phyloP scores from a whole-genome alignment of 2,113 vertebrate species.

The Limanda limanda region DNA sequence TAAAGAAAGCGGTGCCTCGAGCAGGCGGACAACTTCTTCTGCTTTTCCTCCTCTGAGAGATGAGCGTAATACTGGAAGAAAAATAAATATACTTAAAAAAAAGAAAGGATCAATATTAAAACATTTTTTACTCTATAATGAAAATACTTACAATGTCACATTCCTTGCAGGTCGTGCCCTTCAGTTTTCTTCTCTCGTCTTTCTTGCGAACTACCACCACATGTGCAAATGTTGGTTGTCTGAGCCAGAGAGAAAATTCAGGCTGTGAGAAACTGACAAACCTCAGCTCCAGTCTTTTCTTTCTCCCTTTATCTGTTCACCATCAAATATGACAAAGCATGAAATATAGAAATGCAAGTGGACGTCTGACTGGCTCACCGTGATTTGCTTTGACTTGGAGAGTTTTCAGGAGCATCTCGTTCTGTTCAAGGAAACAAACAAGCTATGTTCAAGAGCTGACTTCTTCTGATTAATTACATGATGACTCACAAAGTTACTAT shows the following conservation, averaged over 20 bases:
- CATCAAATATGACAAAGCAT: background rate
- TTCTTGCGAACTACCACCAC: constrained; percentile 95
- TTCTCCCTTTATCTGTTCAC: background rate
- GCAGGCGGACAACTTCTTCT: constrained; percentile 90
- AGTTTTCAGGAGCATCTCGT: constrained; percentile 23
- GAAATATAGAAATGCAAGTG: background rate
- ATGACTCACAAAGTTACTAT: background rate
- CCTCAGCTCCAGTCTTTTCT: background rate
- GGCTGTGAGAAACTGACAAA: background rate
- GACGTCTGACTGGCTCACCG: constrained; percentile 26
- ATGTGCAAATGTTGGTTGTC: constrained; percentile 85
- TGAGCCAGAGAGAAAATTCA: constrained; percentile 35
- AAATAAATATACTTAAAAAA: background rate
- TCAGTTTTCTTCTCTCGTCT: constrained; percentile 94
- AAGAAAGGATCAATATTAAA: too few species aligned
- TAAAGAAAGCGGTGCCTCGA: constrained; percentile 93
- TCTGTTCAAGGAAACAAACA: constrained; percentile 6
- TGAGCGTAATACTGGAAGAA: constrained; percentile 90
- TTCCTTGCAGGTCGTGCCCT: constrained; percentile 95
- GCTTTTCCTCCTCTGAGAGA: constrained; percentile 90
- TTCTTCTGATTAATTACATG: background rate
- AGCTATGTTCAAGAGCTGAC: background rate
- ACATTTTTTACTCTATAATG: background rate
- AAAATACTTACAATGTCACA: constrained; percentile 91
- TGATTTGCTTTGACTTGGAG: constrained; percentile 1